phyloP scores from a whole-genome alignment of 1,140 invertebrate genomes.

The Penaeus japonicus region DNA sequence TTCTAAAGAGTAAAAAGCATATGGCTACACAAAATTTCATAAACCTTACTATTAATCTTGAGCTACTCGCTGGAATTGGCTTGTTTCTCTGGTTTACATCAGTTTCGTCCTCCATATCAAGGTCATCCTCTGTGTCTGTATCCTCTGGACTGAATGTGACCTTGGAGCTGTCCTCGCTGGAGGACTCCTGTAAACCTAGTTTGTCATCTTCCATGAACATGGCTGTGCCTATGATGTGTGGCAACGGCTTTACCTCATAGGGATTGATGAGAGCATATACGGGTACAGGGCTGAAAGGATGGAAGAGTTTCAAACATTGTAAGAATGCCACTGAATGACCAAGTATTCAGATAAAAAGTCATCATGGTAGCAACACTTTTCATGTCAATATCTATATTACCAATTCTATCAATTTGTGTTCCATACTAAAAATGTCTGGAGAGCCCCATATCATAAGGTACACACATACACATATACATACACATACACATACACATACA shows the following conservation, averaged over 20 bases:
- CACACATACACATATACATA: too few relatives aligned
- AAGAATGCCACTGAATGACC: too few relatives aligned
- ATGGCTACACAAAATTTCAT: not conserved
- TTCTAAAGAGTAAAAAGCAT: not conserved
- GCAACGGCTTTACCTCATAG: slow-evolving; percentile 25
- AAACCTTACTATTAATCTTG: slow-evolving; percentile 29
- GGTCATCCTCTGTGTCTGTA: slow-evolving; percentile 25
- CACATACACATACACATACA: too few relatives aligned
- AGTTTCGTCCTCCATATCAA: not conserved
- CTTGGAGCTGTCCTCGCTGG: slow-evolving; percentile 46
- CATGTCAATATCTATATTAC: too few relatives aligned
- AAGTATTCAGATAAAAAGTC: too few relatives aligned
- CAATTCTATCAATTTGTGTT: too few relatives aligned
- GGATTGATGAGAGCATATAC: slow-evolving; percentile 45
- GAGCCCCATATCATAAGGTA: too few relatives aligned
- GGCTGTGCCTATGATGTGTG: slow-evolving; percentile 41
- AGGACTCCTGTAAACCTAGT: slow-evolving; percentile 32
- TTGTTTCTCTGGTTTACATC: not conserved
- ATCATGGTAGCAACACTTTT: too few relatives aligned
- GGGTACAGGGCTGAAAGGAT: slow-evolving; percentile 30
- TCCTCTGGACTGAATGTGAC: slow-evolving; percentile 38
- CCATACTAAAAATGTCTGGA: too few relatives aligned
- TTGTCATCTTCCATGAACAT: slow-evolving; percentile 40
- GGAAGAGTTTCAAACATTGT: not conserved
- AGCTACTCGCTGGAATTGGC: slow-evolving; percentile 41